Base-by-base conservation (phyloP, 2,888 invertebrate genomes). In the Ophion obscuratus region DNA sequence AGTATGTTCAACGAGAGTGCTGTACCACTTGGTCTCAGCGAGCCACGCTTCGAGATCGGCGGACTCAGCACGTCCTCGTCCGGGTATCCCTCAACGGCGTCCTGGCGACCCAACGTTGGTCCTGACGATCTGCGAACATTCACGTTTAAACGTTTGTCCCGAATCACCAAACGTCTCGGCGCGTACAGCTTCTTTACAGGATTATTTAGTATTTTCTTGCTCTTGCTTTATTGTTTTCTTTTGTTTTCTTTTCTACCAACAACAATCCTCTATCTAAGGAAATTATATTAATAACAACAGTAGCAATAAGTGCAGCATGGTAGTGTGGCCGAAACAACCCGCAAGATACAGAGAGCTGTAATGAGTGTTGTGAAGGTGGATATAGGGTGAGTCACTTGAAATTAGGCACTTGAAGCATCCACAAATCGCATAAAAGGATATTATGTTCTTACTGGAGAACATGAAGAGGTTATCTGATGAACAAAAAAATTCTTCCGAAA, bases 21-120 rank as follows among this genome's bases (percentile, higher is more conserved):
- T 6, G 94, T 94, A 17, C 93, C 93, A 85, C 94, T 93, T 70
- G 93, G 92, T 53, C 92, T 90, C 44, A 94, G 85, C 92, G 95
- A 89, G 94, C 94, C 88, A 91, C 94, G 91, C 93, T 95, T 90
- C 44, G 90, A 89, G 9, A 88, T 88, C 62, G 94, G 92, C 70
- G 94, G 93, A 89, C 92, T 92, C 59, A 91, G 88, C 36, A 90
- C 90, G 68, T 94, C 94, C 76, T 94, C 94, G 83, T 94, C 94
- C 67, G 89, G 88, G 83, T 92, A 92, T n/a, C 90, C 90, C 83
- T 94, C 94, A 76, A 94, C 93, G 40, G 94, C 94, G 79, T 94
- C 94, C 85, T 94, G 94, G 61, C 94, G 92, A 70, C 94, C 94
- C 87, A 94, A 87, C 70, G 91, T 93, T 73, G 91, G 92, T 81